Percentiles rank a stretch among this genome's conserved stretches.
Conservation (phyloP, 2,888 invertebrate genomes). For the Tachina fera region DNA sequence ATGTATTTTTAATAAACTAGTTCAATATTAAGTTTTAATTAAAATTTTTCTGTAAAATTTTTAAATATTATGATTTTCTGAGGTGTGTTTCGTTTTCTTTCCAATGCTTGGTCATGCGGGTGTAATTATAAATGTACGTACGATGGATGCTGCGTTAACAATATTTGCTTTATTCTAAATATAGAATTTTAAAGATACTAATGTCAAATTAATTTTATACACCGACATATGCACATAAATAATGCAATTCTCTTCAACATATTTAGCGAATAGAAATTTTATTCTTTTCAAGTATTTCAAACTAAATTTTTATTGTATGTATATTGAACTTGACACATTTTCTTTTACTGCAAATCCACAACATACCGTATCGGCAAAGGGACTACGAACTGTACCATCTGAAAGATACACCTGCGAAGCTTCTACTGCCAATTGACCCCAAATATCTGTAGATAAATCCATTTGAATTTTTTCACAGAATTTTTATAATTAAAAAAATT, state of each 20-base stretch:
- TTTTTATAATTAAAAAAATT: slow-evolving; percentile 7
- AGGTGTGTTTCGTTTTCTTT: slow-evolving; percentile 18
- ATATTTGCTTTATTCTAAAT: slow-evolving; percentile 62
- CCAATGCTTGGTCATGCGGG: slow-evolving; percentile 37
- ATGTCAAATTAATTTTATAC: slow-evolving; percentile 7
- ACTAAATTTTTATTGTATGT: not conserved
- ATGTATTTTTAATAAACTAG: not conserved
- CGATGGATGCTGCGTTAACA: slow-evolving; percentile 83
- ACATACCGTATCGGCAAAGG: slow-evolving; percentile 93
- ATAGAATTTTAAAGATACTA: slow-evolving; percentile 48
- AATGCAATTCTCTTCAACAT: not conserved
- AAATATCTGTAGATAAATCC: slow-evolving; percentile 91
- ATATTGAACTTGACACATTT: slow-evolving; percentile 62
- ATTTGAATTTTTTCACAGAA: slow-evolving; percentile 80
- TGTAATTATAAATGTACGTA: slow-evolving; percentile 39
- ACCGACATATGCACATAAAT: too few species aligned
- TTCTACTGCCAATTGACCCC: slow-evolving; percentile 94
- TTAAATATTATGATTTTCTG: not conserved
- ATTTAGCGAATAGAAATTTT: not conserved
- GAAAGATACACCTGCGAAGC: slow-evolving; percentile 93
- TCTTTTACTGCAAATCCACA: slow-evolving; percentile 77
- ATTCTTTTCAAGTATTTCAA: not conserved
- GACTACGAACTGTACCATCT: slow-evolving; percentile 91
- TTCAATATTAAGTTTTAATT: not conserved
- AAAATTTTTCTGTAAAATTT: not conserved